Base-by-base conservation (phyloP, 2,113 vertebrate genomes). In the Crypturellus undulatus region DNA sequence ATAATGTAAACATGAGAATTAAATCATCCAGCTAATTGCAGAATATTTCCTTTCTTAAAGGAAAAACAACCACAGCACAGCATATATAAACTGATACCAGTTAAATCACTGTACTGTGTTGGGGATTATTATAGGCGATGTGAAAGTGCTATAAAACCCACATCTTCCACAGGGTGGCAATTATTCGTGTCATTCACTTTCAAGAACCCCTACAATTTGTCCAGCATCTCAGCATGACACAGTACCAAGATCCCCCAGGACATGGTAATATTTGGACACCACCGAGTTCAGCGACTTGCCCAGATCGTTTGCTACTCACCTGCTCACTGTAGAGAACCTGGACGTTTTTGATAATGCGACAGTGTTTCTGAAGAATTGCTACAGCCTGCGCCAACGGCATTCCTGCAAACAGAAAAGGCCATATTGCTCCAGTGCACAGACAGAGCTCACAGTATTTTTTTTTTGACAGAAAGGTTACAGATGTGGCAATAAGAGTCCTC, bases 311-410 rank as follows among this genome's bases (percentile, higher is more conserved):
- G 19, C 36, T 20, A 93, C 98, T 98, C 95, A 99, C 99, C 98
- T 99, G 99, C 96, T 99, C 99, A 95, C 99, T 99, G 98, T 99
- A 99, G 90, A 99, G 99, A 98, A 99, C 99, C 98, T 99, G 99
- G 97, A 99, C 99, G 28, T 99, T 99, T 98, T 99, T 99, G 97
- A 99, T 98, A 96, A 99, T 99, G 91, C 99, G 99, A 98, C 99
- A 99, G 98, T 99, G 98, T 89, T 99, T 99, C 98, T 99, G 99
- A 94, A 99, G 98, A 97, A 99, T 99, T 84, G 99, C 98, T 96
- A 99, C 99, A 96, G 99, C 98, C 98, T 99, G 99, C 98, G 99
- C 99, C 98, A 99, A 97, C 26, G 99, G 99, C 99, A 99, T 99
- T 97, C 99, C 99, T 99, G 97, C 1, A 70, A 96, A 97, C 30